These are phyloP conservation scores for Harpagus bidentatus DNA, from an alignment of 2,113 vertebrate species.

Conservation along the genomic window DNA sequence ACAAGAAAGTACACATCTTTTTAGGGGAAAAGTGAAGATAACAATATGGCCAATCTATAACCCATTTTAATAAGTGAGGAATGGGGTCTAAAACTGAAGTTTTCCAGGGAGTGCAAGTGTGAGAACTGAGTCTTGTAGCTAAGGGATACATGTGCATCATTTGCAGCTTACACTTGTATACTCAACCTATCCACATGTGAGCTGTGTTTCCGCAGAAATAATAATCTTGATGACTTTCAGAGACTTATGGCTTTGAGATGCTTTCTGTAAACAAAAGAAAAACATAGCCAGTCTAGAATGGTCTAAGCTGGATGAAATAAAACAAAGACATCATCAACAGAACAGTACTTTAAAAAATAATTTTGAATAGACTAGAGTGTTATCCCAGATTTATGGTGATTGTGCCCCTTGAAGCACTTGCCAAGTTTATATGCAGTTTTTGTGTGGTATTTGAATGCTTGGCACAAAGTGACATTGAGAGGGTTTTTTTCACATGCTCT, in stretches of 20 bases:
- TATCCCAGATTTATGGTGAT: conserved; percentile 35
- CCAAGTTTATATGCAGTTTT: conserved; percentile 22
- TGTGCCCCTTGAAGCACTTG: conserved; percentile 32
- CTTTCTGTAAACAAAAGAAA: conserved; percentile 40
- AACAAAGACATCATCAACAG: conserved; percentile 36
- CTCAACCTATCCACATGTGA: not conserved
- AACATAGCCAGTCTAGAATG: not conserved
- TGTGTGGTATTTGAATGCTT: conserved; percentile 42
- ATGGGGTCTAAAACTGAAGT: not conserved
- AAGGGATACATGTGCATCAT: not conserved
- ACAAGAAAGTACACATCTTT: not conserved
- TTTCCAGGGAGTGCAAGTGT: not conserved
- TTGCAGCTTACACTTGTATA: not conserved
- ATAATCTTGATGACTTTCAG: conserved; percentile 20
- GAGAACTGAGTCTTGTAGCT: not conserved
- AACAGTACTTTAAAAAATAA: conserved; percentile 38
- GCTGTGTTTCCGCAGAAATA: not conserved
- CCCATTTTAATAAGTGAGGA: not conserved
- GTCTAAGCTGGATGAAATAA: not conserved
- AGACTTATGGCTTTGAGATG: not conserved
- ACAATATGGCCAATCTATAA: not conserved
- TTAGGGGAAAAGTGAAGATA: not conserved
- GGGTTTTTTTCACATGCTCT: not conserved
- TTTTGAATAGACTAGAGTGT: conserved; percentile 16
- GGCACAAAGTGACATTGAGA: not conserved